Evolutionary conservation across 1,140 invertebrate genomes (phyloP).

Genomic region (Cyphomyrmex costatus): DNA sequence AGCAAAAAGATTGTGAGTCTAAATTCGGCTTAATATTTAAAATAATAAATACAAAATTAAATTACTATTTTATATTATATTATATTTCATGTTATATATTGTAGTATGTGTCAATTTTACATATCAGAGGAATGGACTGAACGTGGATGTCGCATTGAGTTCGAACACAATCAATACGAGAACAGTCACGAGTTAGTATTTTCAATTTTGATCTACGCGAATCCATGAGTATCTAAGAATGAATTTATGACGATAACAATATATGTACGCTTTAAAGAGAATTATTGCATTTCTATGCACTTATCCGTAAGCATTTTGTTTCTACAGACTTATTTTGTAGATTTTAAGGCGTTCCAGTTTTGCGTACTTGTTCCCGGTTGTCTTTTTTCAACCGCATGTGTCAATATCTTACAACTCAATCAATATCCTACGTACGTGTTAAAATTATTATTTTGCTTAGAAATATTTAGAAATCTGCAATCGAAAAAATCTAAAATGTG

Average conservation of each 20-base stretch:
- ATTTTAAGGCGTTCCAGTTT: conserved; percentile 75
- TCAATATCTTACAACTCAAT: conserved; percentile 78
- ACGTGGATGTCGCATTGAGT: conserved; percentile 76
- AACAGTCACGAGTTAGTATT: conserved; percentile 75
- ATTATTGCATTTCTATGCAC: neutral
- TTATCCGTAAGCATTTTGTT: neutral
- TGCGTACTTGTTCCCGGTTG: conserved; percentile 79
- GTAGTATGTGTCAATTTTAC: conserved; percentile 81
- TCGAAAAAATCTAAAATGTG: neutral
- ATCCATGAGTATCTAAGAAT: neutral
- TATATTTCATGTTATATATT: too few species aligned
- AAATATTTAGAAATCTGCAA: neutral
- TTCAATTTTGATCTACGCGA: neutral
- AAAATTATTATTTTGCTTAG: neutral
- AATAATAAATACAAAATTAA: neutral
- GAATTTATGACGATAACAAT: too few species aligned
- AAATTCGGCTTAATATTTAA: neutral
- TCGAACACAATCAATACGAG: conserved; percentile 68
- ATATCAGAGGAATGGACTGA: conserved; percentile 76
- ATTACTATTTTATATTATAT: too few species aligned
- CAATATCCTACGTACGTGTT: conserved; percentile 72
- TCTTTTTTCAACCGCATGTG: conserved; percentile 79
- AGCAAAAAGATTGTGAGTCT: conserved; percentile 75
- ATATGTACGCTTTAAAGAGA: neutral
- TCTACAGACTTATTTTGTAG: conserved; percentile 62